Evolutionary conservation across 2,888 invertebrate species (phyloP).

Genomic region (Luffia ferchaultella): DNA sequence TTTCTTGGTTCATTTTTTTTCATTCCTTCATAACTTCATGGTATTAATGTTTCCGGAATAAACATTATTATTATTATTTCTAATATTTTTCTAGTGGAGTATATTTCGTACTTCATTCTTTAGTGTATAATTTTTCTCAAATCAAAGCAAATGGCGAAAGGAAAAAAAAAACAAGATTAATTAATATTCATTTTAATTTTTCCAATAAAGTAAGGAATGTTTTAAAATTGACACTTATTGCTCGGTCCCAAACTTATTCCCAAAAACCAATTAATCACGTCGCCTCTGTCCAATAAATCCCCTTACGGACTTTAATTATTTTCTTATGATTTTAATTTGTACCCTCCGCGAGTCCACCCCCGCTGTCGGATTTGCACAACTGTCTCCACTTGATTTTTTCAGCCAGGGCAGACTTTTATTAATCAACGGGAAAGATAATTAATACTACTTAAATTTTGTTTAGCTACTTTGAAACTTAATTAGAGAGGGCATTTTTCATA

Average conservation of each 20-base stretch:
- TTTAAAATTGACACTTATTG: slow-evolving; percentile 64
- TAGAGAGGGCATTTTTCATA: slow-evolving; percentile 31
- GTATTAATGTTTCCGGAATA: too few species aligned
- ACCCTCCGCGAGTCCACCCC: slow-evolving; percentile 16
- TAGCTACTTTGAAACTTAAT: slow-evolving; percentile 52
- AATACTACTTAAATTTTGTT: slow-evolving; percentile 66
- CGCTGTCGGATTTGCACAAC: slow-evolving; percentile 25
- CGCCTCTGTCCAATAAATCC: slow-evolving; percentile 61
- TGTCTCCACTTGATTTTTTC: slow-evolving; percentile 47
- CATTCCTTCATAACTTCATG: too few species aligned
- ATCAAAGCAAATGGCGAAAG: neutral
- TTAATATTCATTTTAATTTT: slow-evolving; percentile 34
- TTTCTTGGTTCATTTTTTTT: too few species aligned
- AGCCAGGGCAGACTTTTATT: slow-evolving; percentile 46
- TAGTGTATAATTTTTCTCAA: neutral
- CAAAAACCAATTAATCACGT: slow-evolving; percentile 63
- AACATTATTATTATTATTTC: too few species aligned
- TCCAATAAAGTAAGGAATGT: slow-evolving; percentile 38
- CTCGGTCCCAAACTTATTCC: slow-evolving; percentile 42
- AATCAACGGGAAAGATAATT: slow-evolving; percentile 61
- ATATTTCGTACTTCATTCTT: neutral
- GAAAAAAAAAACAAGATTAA: neutral
- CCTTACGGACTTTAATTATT: slow-evolving; percentile 64
- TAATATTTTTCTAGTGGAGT: neutral
- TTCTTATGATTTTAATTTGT: slow-evolving; percentile 67